Base-by-base conservation (phyloP, 2,888 invertebrate species). In the Ypsolopha scabrella region DNA sequence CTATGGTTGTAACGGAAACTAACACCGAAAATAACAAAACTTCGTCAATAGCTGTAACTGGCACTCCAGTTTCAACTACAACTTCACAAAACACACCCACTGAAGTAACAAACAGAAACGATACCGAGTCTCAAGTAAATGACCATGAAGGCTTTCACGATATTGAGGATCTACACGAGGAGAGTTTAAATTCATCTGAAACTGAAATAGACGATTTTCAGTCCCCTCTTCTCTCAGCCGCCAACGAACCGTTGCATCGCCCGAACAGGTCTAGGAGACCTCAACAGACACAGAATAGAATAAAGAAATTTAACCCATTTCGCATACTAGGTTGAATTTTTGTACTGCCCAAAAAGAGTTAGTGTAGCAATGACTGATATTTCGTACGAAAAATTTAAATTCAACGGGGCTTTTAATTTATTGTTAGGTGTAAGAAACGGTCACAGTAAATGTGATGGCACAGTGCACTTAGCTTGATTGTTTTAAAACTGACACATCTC, bases 221-320 rank as follows among this genome's bases (percentile, higher is more conserved):
- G 54, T 86, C 86, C 3, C 83, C 85, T 1, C 61, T 86, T n/a
- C 67, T 85, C 3, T 86, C 86, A 13, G 86, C 71, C 52, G 82
- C 78, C 6, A 80, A 72, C 57, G 85, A 85, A 57, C 82, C 86
- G 3, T 53, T 80, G 13, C 83, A 75, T 43, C 68, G 77, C 60
- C 86, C 86, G 9, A 75, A 67, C 48, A 65, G 86, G 49, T 77
- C 79, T 37, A 71, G 83, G 54, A 77, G 82, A 64, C 81, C 80
- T 14, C 77, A 76, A 54, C 58, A 61, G 53, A 69, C 68, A 53
- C 72, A 68, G 34, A 80, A 70, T 62, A 68, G 75, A 63, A 57
- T 57, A 50, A 83, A 74, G 61, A 83, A 83, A 69, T 86, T 85
- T 55, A 86, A 83, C 56, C 86, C 85, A 53, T 82, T 86, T 61